phyloP scores from a whole-genome alignment of 2,797 vertebrate genomes.

The Harpagifer antarcticus region DNA sequence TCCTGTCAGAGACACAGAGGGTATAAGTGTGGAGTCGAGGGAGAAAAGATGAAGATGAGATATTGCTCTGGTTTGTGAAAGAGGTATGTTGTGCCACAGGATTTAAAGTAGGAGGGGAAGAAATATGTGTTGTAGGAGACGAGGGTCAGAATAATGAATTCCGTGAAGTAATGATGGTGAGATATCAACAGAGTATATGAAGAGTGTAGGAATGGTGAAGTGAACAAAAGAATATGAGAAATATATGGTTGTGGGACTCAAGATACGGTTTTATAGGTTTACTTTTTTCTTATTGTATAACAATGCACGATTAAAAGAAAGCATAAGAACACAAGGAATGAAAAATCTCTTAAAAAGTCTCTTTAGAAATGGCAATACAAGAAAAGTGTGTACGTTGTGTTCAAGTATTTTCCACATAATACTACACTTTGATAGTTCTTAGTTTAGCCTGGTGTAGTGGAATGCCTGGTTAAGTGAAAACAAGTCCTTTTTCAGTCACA shows the following conservation, averaged over 20 bases:
- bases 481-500: constrained; percentile 32
- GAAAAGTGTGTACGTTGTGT: constrained; percentile 19
- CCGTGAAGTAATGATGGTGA: constrained; percentile 30
- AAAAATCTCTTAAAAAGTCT: constrained; percentile 25
- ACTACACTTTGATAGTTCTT: constrained; percentile 24
- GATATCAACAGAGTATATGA: constrained; percentile 30
- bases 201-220: background rate
- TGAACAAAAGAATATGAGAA: constrained; percentile 29
- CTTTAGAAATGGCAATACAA: constrained; percentile 22
- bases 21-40: constrained; percentile 27
- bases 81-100: constrained; percentile 29
- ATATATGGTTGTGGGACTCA: constrained; percentile 13
- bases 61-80: constrained; percentile 46
- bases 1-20: constrained; percentile 30
- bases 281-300: constrained; percentile 16
- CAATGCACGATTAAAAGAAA: constrained; percentile 1
- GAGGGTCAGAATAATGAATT: constrained; percentile 53
- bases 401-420: constrained; percentile 35
- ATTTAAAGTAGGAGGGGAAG: constrained; percentile 36
- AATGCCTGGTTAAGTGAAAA: constrained; percentile 46
- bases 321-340: background rate
- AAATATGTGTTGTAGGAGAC: constrained; percentile 34
- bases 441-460: constrained; percentile 33
- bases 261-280: background rate
- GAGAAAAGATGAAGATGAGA: constrained; percentile 42